Evolutionary conservation across 1,140 invertebrate species (phyloP).

Genomic region (Drosophila tsacasi): DNA sequence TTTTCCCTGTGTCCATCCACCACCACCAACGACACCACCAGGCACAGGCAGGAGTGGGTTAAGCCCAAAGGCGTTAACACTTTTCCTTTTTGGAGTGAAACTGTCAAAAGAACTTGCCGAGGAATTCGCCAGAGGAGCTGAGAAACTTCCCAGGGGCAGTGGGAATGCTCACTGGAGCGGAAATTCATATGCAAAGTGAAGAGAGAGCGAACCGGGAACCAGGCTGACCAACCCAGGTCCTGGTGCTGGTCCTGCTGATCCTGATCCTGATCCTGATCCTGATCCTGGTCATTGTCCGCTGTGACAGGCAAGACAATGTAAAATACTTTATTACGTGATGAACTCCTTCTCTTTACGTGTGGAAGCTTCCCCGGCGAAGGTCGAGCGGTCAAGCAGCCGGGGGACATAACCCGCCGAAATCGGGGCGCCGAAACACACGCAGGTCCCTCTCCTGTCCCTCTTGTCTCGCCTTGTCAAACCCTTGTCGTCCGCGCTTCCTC

Average conservation of each 20-base stretch:
- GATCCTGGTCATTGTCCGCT: slow-evolving; percentile 10
- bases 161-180: slow-evolving; percentile 53
- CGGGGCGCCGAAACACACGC: slow-evolving; percentile 12
- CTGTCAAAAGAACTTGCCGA: neutral
- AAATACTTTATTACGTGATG: slow-evolving; percentile 59
- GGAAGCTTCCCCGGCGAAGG: slow-evolving; percentile 1
- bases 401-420: slow-evolving; percentile 45
- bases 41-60: slow-evolving; percentile 13
- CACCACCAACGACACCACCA: neutral
- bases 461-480: slow-evolving; percentile 26
- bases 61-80: slow-evolving; percentile 54
- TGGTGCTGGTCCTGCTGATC: neutral
- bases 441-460: slow-evolving; percentile 9
- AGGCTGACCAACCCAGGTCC: neutral
- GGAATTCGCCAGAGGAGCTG: no score
- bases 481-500: slow-evolving; percentile 16
- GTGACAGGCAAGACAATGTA: slow-evolving; percentile 42
- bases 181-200: slow-evolving; percentile 34
- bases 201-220: neutral
- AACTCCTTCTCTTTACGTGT: neutral
- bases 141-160: slow-evolving; percentile 49
- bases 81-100: slow-evolving; percentile 4
- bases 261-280: neutral
- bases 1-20: slow-evolving; percentile 25
- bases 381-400: slow-evolving; percentile 43